phyloP scores from a whole-genome alignment of 1,140 invertebrate species.

The Wiebesia pumilae region DNA sequence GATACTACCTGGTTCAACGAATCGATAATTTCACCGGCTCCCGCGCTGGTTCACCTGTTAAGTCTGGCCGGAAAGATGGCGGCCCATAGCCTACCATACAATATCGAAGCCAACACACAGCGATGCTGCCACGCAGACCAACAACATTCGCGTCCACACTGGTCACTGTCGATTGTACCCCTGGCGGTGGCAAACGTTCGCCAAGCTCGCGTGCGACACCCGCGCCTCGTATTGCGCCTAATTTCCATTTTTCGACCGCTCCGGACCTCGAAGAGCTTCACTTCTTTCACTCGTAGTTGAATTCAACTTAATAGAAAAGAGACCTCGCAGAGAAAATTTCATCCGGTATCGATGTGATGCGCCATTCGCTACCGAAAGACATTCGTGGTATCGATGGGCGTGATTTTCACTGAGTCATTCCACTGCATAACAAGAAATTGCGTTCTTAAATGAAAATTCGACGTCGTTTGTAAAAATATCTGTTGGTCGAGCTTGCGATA shows the following conservation, averaged over 20 bases:
- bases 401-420: not conserved
- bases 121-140: not conserved
- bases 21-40: slow-evolving; percentile 30
- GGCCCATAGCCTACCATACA: not conserved
- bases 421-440: not conserved
- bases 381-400: not conserved
- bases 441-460: not conserved
- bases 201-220: not conserved
- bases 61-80: slow-evolving; percentile 4
- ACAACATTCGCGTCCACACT: not conserved
- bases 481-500: not conserved
- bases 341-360: not conserved
- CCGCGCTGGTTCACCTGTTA: slow-evolving; percentile 19
- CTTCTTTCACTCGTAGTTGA: no score
- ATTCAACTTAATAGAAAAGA: no score
- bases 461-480: not conserved
- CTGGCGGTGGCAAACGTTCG: slow-evolving; percentile 30
- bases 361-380: not conserved
- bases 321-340: no score
- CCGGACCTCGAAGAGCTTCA: not conserved
- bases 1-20: not conserved
- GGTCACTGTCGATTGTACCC: slow-evolving; percentile 31
- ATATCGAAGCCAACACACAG: not conserved
- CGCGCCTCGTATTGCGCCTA: not conserved
- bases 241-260: not conserved